Conservation (phyloP, 2,888 invertebrate genomes). For the Orthosia gracilis region DNA sequence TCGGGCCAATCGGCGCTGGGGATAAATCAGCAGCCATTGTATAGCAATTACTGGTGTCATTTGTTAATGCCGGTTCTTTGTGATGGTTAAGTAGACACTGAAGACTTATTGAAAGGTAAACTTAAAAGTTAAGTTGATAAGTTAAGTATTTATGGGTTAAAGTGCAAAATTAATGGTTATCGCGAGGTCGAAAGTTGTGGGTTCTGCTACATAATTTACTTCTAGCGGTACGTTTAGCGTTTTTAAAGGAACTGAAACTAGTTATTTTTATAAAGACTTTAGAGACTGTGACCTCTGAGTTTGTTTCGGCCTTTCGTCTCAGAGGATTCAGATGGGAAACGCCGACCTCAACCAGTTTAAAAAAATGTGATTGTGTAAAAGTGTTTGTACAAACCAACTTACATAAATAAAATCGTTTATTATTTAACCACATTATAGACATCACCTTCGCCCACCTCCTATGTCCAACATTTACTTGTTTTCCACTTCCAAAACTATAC, state of each 20-base stretch:
- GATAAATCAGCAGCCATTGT: slow-evolving; percentile 34
- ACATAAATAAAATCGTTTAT: too few relatives aligned
- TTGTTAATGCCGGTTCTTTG: slow-evolving; percentile 16
- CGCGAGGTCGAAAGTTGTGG: not conserved
- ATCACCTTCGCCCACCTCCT: too few relatives aligned
- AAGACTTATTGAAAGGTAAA: not conserved
- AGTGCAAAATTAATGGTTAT: too few relatives aligned
- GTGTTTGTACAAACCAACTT: too few relatives aligned
- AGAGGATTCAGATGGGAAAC: too few relatives aligned
- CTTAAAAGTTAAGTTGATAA: not conserved
- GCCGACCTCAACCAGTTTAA: too few relatives aligned
- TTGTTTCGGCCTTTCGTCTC: too few relatives aligned
- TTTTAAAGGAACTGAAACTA: too few relatives aligned
- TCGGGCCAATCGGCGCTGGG: slow-evolving; percentile 19
- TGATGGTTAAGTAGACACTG: slow-evolving; percentile 12
- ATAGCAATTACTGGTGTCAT: slow-evolving; percentile 23
- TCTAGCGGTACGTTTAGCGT: too few relatives aligned
- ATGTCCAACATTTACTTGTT: not conserved
- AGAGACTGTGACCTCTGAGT: too few relatives aligned
- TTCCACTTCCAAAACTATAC: not conserved
- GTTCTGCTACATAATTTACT: not conserved
- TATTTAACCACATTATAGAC: not conserved
- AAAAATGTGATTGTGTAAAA: too few relatives aligned
- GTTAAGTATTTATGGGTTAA: not conserved
- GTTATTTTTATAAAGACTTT: too few relatives aligned